Percentiles rank a stretch among this genome's conserved stretches.
Conservation (phyloP, 2,888 invertebrate genomes). For the Scaeva pyrastri region DNA sequence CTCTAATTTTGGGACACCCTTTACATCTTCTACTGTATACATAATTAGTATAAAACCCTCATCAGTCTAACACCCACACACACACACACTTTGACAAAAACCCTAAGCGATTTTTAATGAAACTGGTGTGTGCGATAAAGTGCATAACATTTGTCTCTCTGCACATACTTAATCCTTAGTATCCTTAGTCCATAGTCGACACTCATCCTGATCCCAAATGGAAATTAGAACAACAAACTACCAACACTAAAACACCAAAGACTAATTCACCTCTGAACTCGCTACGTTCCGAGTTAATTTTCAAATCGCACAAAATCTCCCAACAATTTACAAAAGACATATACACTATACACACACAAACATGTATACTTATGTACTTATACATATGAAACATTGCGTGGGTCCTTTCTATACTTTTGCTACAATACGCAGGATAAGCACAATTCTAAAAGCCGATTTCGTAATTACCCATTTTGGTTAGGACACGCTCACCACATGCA, state of each 20-base stretch:
- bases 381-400: background rate
- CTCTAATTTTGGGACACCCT: no score
- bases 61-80: background rate
- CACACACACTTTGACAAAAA: background rate
- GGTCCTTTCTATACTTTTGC: background rate
- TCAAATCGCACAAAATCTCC: constrained; percentile 56
- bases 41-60: constrained; percentile 6
- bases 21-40: no score
- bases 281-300: constrained; percentile 63
- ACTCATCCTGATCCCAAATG: constrained; percentile 2
- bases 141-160: background rate
- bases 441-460: constrained; percentile 70
- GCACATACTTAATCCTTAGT: background rate
- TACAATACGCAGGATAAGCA: constrained; percentile 50
- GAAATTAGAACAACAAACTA: constrained; percentile 29
- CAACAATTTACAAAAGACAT: background rate
- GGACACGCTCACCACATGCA: constrained; percentile 38
- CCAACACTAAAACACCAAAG: constrained; percentile 15
- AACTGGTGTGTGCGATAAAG: constrained; percentile 17
- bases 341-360: background rate
- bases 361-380: background rate
- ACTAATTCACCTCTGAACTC: constrained; percentile 58
- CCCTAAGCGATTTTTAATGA: constrained; percentile 66
- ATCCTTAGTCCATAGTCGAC: background rate
- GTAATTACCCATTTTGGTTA: constrained; percentile 70